Base-by-base conservation (phyloP, 2,113 vertebrate species). In the Paracanthobrama guichenoti region DNA sequence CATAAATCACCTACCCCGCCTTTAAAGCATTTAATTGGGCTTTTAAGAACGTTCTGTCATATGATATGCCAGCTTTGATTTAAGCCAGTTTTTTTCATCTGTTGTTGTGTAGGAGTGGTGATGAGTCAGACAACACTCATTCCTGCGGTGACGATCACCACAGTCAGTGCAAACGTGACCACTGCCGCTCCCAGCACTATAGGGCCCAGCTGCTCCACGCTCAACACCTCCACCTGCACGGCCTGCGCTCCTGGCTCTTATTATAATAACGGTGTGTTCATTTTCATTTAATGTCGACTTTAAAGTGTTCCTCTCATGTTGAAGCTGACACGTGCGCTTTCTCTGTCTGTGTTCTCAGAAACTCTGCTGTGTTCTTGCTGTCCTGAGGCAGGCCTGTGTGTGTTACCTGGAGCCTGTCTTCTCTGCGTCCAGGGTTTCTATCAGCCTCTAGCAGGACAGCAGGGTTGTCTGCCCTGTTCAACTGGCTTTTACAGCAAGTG, bases 331-430 rank as follows among this genome's bases (percentile, higher is more conserved):
- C 16, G 20, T 50, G 14, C 18, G 10, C 20, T 53, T 11, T 57
- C 1, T 78, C 12, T 5, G 5, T 42, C 50, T 62, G 14, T 16
- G n/a, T 24, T 24, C 0, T 12, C 79, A 97, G 96, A 91, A 74
- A 94, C 92, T 3, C 78, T 90, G 89, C 90, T 92, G 87, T 97
- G 96, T 85, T 91, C 81, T 0, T 97, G 96, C 88, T 97, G 96
- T 35, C 0, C 2, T 0, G 89, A 86, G 20, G 82, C 76, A 0
- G 96, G 95, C 48, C 87, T 78, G 0, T 97, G 96, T 87, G 53
- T 87, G 12, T 94, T 91, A 73, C 88, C 90, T 6, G 66, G 74
- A 67, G 92, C 92, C 4, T 97, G 96, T 85, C 88, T 89, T 13
- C 87, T 92, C 16, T 97, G 96, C 83, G 60, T 83, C 0, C 90